Conservation (phyloP, 1,140 invertebrate species). For the Chironomus striatipennis region DNA sequence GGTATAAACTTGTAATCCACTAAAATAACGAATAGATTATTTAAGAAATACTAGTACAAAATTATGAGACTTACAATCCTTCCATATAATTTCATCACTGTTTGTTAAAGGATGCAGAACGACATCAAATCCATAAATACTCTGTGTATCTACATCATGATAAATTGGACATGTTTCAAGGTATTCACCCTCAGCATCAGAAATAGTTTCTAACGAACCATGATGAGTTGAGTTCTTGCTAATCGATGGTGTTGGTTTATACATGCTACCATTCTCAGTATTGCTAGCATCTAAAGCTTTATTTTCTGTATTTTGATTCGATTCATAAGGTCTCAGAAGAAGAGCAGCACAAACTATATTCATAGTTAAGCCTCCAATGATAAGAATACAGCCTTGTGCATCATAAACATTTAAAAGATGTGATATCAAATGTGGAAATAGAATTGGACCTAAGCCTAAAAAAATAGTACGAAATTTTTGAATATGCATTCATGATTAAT, state of each 20-base stretch:
- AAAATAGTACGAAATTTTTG: too few species aligned
- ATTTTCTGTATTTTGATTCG: conserved; percentile 44
- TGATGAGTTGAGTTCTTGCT: not conserved
- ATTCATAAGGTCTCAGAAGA: conserved; percentile 51
- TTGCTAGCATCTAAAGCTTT: not conserved
- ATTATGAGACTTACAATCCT: not conserved
- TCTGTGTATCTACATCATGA: conserved; percentile 33
- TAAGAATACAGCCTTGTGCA: conserved; percentile 46
- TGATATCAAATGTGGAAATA: conserved; percentile 48
- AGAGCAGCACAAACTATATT: conserved; percentile 48
- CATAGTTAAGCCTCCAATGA: conserved; percentile 48
- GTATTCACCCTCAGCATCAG: not conserved
- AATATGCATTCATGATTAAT: too few species aligned
- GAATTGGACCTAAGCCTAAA: conserved; percentile 44
- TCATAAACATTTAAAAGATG: conserved; percentile 44
- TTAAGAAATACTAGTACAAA: conserved; percentile 26
- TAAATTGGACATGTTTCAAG: conserved; percentile 27
- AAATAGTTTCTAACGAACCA: not conserved
- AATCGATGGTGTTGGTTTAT: not conserved
- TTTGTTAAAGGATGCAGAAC: not conserved
- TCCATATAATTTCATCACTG: conserved; percentile 2
- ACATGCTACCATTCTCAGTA: not conserved
- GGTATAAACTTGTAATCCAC: not conserved
- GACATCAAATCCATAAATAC: conserved; percentile 32
- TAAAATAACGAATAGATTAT: not conserved